Base-by-base conservation (phyloP, 1,140 invertebrate genomes). In the Tetragnatha versicolor region DNA sequence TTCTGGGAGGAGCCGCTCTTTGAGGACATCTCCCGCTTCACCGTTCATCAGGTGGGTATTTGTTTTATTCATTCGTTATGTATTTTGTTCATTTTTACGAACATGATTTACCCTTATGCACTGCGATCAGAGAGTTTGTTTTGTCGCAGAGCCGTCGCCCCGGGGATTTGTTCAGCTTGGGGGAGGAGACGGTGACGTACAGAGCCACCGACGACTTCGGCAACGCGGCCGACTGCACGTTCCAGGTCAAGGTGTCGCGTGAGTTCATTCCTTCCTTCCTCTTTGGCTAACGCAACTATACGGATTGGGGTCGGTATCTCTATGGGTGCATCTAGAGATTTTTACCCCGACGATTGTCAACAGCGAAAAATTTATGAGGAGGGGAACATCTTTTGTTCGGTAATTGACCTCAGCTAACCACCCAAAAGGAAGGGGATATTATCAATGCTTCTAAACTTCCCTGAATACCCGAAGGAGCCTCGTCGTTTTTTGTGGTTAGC, bases 161-260 rank as follows among this genome's bases (percentile, higher is more conserved):
- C 60, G 76, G 65, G 0, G 25, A 79, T 10, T 47, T 17, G 25
- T 79, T 68, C 22, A 25, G 14, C 14, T 9, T n/a, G 14, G 76
- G 76, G 3, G 22, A 37, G 2, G 49, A 68, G 27, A 58, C 63
- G 6, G 65, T 79, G 9, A 33, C 51, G 2, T 79, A 79, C 17
- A 5, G 20, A 5, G 76, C 76, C 3, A 10, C 17, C 1, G 76
- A 79, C 37, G 7, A 5, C 7, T 4, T 20, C 17, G 33, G 33
- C 3, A 79, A 79, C 49, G 25, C 6, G 12, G 65, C 25, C 2
- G 2, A 9, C 6, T 79, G 76, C 37, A 22, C 5, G 2, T 79
- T 79, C 69, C 39, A 79, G 14, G 51, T 79, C 27, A 68, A 68
- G 12, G 47, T 79, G 17, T 47, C 20, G 22, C 51, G 76, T 79